Evolutionary conservation across 2,113 vertebrate genomes (phyloP), one percentile per base, ranked within the genome.

Genomic region (Catharus minimus): DNA sequence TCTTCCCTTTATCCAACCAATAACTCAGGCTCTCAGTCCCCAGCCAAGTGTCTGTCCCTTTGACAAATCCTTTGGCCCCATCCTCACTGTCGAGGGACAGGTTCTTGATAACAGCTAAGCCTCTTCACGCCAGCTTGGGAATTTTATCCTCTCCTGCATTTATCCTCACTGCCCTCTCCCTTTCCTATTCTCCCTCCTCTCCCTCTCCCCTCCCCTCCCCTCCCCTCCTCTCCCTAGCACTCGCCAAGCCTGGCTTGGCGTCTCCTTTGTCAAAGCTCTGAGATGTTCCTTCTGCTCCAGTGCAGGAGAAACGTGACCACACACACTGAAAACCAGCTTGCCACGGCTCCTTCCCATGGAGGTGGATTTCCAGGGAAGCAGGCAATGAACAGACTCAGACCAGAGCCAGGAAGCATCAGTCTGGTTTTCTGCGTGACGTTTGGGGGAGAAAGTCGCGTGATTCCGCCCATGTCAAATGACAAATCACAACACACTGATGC

Each of bases 391-490:
- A 36, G 43, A 1, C 13, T 39, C 72, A 57, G 50, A 11, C 26
- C 5, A 13, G 36, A 50, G 74, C 39, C 53, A 38, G 67, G 26
- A 41, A 17, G 32, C 30, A 8, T 19, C 39, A 7, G 26, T 7
- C 36, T 57, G 13, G 0, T 55, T 46, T n/a, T 27, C 80, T n/a
- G 49, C 2, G 0, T 5, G 61, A 22, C 0, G 0, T 32, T 65
- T 30, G 0, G 1, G 75, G 77, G 77, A 36, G 76, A 73, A 76
- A 53, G 71, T 60, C 4, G 4, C 19, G 2, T 3, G 20, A 28
- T 22, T 61, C 66, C 71, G 39, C 62, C 16, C 5, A 68, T 39
- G 44, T 55, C 75, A 44, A 81, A 57, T 9, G 53, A 64, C 67
- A 43, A 65, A 56, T 60, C 1, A 0, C 39, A 50, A 50, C 30